Evolutionary conservation across 1,140 invertebrate genomes (phyloP), one percentile per base, ranked within the genome.

Genomic region (Tribolium castaneum): DNA sequence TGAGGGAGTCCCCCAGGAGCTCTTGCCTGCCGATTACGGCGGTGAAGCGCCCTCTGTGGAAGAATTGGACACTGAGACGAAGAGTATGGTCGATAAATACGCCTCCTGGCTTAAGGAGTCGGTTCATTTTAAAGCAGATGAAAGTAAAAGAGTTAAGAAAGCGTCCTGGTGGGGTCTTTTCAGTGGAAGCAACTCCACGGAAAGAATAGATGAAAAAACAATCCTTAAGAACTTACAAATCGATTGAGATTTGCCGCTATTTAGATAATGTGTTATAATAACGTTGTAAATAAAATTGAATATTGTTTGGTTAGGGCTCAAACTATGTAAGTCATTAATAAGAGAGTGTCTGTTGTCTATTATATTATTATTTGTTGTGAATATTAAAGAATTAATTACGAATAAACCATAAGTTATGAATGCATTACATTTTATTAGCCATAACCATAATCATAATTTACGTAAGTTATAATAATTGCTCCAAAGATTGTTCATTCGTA

Each of bases 1-100:
- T n/a, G 84, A 85, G 12, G 77, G 75, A 13, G 74, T 85, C n/a
- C 83, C 84, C 5, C 7, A 79, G 6, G 83, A 85, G 50, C 78
- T 86, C 1, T 54, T 85, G 30, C 85, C 85, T 5, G 78, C 75
- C 35, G 85, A 86, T 30, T 86, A 86, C 56, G 86, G 86, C 6
- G 86, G 86, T 30, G 80, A 86, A 78, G 83, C 84, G 9, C 81
- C 84, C 4, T 78, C 80, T 1, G 75, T 85, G 0, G 70, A 83
- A 66, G 84, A 86, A 56, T 56, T 86, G 13, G 82, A 85, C 35
- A 62, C 52, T 3, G 78, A 83, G 3, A 82, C 80, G 3, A 78
- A 82, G 25, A 52, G 56, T 0, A 51, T 87, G 30, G 52, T 81
- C 1, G 70, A 74, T 1, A 86, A 86, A 62, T 86, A 87, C 70